Conservation (phyloP, 2,888 invertebrate genomes). For the Chirona hameri region DNA sequence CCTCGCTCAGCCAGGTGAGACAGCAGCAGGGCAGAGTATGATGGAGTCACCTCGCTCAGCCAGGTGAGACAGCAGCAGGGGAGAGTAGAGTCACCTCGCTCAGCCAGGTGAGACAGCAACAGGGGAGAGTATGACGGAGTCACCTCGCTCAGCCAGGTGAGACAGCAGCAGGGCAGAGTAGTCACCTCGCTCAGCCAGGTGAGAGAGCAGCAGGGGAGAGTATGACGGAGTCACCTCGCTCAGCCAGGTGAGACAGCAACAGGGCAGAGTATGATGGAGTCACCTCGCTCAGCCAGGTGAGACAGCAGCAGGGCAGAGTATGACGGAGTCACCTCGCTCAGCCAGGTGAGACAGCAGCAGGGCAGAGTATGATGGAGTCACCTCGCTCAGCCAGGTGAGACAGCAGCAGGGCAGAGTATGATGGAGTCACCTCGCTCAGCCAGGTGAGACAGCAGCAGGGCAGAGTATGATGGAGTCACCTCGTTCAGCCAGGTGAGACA, state of each 20-base stretch:
- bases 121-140: neutral
- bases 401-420: neutral
- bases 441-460: slow-evolving; percentile 4
- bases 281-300: neutral
- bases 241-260: neutral
- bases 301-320: neutral
- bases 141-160: neutral
- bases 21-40: neutral
- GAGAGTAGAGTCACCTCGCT: neutral
- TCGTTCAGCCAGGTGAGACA: neutral
- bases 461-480: neutral
- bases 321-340: neutral
- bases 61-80: slow-evolving; percentile 4
- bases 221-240: neutral
- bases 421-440: neutral
- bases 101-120: neutral
- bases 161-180: neutral
- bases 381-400: neutral
- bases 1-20: neutral
- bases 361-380: neutral
- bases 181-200: neutral
- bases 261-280: neutral
- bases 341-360: neutral
- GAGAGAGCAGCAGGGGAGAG: neutral
- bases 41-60: neutral